These are phyloP conservation scores for Sycophila texana DNA, from an alignment of 2,888 invertebrate genomes.

Conservation along the genomic window DNA sequence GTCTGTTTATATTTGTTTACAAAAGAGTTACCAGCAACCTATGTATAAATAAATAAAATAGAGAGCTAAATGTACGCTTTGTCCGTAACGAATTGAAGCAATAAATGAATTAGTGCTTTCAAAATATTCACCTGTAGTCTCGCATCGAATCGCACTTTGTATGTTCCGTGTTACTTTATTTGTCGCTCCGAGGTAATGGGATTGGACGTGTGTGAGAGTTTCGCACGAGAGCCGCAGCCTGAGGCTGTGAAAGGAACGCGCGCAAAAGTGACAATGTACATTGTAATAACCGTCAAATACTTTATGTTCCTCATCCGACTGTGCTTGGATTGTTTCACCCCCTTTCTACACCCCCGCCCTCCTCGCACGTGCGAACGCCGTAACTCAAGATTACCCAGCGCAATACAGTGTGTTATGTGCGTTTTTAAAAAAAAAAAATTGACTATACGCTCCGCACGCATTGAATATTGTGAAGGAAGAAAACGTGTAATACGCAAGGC, in stretches of 20 bases:
- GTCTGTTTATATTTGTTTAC: no score
- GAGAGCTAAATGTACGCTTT: no score
- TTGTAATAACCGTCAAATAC: constrained; percentile 33
- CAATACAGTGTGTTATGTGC: no score
- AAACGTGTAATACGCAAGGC: constrained; percentile 4
- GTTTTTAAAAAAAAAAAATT: no score
- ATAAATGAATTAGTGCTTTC: constrained; percentile 19
- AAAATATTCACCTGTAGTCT: constrained; percentile 46
- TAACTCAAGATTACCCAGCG: constrained; percentile 8
- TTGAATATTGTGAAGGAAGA: constrained; percentile 5
- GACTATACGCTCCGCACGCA: constrained; percentile 27
- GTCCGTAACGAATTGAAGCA: neutral
- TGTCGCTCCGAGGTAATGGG: constrained; percentile 34
- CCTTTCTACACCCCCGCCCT: neutral
- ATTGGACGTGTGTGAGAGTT: constrained; percentile 18
- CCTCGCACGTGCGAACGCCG: constrained; percentile 20
- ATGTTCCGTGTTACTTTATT: constrained; percentile 17
- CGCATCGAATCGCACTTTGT: neutral
- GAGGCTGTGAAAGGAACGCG: constrained; percentile 30
- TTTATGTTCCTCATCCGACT: constrained; percentile 39
- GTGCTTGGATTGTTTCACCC: constrained; percentile 25
- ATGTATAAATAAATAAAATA: no score
- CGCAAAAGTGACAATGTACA: constrained; percentile 5
- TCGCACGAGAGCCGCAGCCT: constrained; percentile 5
- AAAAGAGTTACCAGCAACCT: no score